phyloP scores from a whole-genome alignment of 2,113 vertebrate genomes.

The Neopipo cinnamomea region DNA sequence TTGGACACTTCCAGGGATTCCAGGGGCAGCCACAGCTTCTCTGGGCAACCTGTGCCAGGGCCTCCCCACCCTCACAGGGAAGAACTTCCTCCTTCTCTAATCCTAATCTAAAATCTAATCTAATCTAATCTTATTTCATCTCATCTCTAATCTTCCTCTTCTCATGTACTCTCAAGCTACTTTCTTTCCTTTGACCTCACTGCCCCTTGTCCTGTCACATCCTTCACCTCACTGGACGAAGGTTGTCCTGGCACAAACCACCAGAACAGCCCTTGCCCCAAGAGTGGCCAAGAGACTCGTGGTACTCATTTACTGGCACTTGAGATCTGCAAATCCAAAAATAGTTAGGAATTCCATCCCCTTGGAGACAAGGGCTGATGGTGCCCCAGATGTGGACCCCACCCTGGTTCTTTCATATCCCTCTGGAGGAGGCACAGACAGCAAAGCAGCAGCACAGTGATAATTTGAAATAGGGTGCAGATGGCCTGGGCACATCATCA shows the following conservation, averaged over 20 bases:
- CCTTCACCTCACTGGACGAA: not conserved
- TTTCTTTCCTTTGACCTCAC: not conserved
- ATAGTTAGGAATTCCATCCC: not conserved
- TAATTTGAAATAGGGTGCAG: not conserved
- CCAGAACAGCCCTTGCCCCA: not conserved
- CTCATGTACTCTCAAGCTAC: not conserved
- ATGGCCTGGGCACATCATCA: no score
- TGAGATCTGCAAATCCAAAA: not conserved
- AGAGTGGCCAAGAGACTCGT: not conserved
- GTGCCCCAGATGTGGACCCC: not conserved
- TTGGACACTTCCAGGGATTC: not conserved
- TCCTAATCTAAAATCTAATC: not conserved
- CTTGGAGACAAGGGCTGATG: not conserved
- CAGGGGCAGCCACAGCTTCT: not conserved
- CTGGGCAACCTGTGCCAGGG: not conserved
- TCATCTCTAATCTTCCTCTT: not conserved
- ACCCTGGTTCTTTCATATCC: not conserved
- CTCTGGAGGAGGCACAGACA: not conserved
- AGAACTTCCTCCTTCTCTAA: not conserved
- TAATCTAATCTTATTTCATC: not conserved
- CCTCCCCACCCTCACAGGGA: rapidly evolving
- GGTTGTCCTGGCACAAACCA: not conserved
- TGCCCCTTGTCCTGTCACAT: not conserved
- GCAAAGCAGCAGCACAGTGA: not conserved
- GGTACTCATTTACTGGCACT: not conserved